phyloP scores from a whole-genome alignment of 1,140 invertebrate species.

The Drosophila novamexicana region DNA sequence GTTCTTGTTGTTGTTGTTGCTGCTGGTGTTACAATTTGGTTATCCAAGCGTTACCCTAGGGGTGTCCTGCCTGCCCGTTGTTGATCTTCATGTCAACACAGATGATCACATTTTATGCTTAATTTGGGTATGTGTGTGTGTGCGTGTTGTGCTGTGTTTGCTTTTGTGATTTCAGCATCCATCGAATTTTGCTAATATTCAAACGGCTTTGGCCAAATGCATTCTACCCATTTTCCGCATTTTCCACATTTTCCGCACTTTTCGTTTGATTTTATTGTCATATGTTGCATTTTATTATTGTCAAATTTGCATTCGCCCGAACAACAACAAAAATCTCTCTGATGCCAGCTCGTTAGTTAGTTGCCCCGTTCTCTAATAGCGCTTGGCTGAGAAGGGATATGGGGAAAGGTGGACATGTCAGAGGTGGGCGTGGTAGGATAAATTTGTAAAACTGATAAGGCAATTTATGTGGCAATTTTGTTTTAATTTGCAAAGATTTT shows the following conservation, averaged over 20 bases:
- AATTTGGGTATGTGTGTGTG: constrained; percentile 49
- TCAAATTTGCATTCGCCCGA: constrained; percentile 71
- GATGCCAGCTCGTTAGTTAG: constrained; percentile 62
- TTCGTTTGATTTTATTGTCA: constrained; percentile 74
- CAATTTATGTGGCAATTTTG: constrained; percentile 63
- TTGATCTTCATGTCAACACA: constrained; percentile 84
- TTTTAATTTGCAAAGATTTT: constrained; percentile 59
- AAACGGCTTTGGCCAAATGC: constrained; percentile 28
- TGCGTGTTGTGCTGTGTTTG: constrained; percentile 55
- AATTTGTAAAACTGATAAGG: constrained; percentile 58
- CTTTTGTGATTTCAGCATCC: constrained; percentile 66
- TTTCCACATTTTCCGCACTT: constrained; percentile 59
- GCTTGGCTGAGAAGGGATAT: constrained; percentile 26
- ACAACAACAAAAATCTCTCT: constrained; percentile 40
- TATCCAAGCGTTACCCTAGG: constrained; percentile 52
- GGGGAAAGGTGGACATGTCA: neutral
- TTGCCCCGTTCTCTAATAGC: constrained; percentile 53
- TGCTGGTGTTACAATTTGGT: constrained; percentile 81
- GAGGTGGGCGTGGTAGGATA: constrained; percentile 31
- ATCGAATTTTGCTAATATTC: constrained; percentile 39
- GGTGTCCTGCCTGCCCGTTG: constrained; percentile 46
- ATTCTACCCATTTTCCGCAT: constrained; percentile 27
- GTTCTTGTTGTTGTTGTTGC: constrained; percentile 49
- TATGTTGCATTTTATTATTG: constrained; percentile 81
- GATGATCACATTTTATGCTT: constrained; percentile 84